These are phyloP conservation scores for Piaya cayana DNA, from an alignment of 2,113 vertebrate species.

Conservation along the genomic window DNA sequence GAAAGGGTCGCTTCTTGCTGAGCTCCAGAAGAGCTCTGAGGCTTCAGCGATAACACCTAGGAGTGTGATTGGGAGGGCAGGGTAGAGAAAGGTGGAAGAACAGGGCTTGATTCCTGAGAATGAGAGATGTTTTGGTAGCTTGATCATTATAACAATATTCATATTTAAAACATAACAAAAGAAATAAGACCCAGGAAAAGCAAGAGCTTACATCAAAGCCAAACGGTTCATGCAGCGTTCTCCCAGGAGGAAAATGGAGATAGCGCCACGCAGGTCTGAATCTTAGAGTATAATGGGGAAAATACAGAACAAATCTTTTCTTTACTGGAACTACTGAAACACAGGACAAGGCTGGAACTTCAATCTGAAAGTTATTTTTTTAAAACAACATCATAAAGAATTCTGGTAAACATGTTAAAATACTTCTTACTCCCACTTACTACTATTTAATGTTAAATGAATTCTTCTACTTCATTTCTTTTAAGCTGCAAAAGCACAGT, in stretches of 20 bases:
- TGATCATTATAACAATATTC: neutral
- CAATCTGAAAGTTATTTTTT: neutral
- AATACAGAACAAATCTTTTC: neutral
- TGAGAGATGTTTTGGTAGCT: neutral
- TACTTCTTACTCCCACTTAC: neutral
- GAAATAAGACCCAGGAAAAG: neutral
- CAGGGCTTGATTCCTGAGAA: neutral
- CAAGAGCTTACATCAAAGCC: neutral
- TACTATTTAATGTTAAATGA: neutral
- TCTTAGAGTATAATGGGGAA: neutral
- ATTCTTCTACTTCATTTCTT: neutral
- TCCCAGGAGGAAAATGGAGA: neutral
- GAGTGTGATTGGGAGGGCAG: neutral
- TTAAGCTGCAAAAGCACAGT: neutral
- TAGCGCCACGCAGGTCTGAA: neutral
- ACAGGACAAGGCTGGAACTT: neutral
- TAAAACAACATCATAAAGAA: neutral
- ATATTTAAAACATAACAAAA: neutral
- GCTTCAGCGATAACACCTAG: neutral
- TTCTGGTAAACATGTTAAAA: neutral
- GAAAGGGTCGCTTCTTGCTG: neutral
- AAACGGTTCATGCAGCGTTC: neutral
- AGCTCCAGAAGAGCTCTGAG: neutral
- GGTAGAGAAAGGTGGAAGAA: neutral
- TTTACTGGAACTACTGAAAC: neutral